Evolutionary conservation across 2,113 vertebrate genomes (phyloP).

Genomic region (Eidolon helvum): DNA sequence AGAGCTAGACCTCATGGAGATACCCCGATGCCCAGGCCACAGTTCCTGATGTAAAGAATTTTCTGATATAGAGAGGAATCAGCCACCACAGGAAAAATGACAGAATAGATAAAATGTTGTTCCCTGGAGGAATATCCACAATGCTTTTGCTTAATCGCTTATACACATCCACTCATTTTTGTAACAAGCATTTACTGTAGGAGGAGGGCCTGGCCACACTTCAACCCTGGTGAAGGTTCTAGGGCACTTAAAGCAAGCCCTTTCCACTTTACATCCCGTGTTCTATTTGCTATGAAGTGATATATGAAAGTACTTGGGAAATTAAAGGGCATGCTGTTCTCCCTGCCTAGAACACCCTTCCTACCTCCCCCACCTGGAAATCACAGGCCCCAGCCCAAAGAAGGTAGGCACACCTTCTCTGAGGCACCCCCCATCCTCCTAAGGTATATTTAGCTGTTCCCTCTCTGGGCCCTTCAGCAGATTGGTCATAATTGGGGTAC

Average conservation of each 20-base stretch:
- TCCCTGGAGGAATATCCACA: background rate
- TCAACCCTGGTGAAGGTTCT: background rate
- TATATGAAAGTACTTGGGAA: background rate
- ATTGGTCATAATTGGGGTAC: background rate
- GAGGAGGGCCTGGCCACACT: background rate
- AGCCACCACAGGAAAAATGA: no score
- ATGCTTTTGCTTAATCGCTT: background rate
- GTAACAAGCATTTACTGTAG: background rate
- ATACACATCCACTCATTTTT: background rate
- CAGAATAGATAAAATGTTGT: background rate
- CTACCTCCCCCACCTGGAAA: background rate
- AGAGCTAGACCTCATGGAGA: background rate
- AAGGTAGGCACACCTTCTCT: background rate
- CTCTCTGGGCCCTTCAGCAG: background rate
- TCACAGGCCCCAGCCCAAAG: background rate
- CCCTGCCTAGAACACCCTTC: background rate
- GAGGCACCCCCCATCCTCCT: background rate
- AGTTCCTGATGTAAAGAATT: background rate
- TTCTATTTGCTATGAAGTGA: background rate
- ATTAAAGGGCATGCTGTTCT: background rate
- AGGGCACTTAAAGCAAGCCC: background rate
- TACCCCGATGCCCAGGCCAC: background rate
- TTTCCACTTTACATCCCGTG: background rate
- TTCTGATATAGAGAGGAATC: background rate
- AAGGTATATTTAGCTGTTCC: background rate